These are phyloP conservation scores for Achatina immaculata DNA, from an alignment of 1,140 invertebrate genomes.

Conservation along the genomic window DNA sequence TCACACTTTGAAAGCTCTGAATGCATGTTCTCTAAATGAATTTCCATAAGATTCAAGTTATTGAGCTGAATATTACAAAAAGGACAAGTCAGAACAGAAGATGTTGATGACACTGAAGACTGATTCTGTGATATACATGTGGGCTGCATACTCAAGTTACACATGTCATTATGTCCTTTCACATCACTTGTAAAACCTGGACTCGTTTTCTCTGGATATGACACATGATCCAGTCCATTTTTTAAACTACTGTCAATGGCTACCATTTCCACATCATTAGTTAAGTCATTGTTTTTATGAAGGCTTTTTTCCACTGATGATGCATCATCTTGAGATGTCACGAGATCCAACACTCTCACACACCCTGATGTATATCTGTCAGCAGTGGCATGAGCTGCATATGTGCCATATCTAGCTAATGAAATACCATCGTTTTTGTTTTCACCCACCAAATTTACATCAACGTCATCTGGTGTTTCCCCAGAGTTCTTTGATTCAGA, in stretches of 20 bases:
- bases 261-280: background rate
- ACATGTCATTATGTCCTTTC: background rate
- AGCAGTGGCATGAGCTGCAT: background rate
- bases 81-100: conserved; percentile 7
- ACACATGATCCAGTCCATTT: background rate
- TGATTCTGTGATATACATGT: background rate
- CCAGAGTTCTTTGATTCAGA: background rate
- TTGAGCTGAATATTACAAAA: background rate
- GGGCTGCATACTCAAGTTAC: background rate
- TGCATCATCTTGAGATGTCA: background rate
- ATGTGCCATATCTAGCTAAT: background rate
- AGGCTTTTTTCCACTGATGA: background rate
- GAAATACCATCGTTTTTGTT: background rate
- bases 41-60: background rate
- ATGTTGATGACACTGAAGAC: background rate
- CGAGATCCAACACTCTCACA: background rate
- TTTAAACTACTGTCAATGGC: background rate
- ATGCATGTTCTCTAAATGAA: conserved; percentile 6
- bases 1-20: background rate
- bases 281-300: background rate
- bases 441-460: background rate
- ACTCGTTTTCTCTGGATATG: too few relatives aligned
- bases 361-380: background rate
- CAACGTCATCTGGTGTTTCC: background rate
- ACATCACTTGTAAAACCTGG: too few relatives aligned